Base-by-base conservation (phyloP, 2,797 vertebrate species). In the Artibeus lituratus region DNA sequence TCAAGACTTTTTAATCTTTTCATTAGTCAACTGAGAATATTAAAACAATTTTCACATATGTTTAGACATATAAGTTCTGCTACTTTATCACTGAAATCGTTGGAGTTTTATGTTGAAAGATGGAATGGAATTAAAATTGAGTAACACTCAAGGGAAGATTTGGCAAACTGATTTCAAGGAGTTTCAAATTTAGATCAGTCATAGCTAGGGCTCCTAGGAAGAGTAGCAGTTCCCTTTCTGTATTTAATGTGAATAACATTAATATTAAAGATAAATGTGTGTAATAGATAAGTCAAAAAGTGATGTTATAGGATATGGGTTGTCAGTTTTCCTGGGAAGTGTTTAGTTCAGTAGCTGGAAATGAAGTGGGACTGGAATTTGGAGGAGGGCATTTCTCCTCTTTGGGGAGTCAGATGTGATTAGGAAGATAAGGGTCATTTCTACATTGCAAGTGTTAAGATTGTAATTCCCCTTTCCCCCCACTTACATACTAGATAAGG, bases 1-100 rank as follows among this genome's bases (percentile, higher is more conserved):
- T 96, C 94, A 91, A 35, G 32, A 42, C 74, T 96, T 97, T 94
- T 92, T 51, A 83, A 5, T 94, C 62, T 95, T 96, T 53, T 94
- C 73, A 82, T 92, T 95, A 67, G 83, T 96, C 95, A 95, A 29
- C 39, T 95, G 62, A 96, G 72, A 93, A 92, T 95, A 93, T 96
- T 96, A 95, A 94, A 92, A 70, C 26, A 87, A 4, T 82, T 94
- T 96, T 91, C 44, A 39, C n/a, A 67, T 86, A 59, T 89, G 47
- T 89, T 90, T 78, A 7, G 49, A 74, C 51, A 29, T 85, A 62
- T 93, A 94, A 81, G 94, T 90, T 59, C 51, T 77, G 21, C 76
- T 70, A 32, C 76, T 91, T 91, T 95, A 84, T 95, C 82, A 87
- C 18, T 76, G 59, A 93, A 73, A 95, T 83, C 93, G 24, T 74